Evolutionary conservation across 2,113 vertebrate species (phyloP).

Genomic region (Ivindomyrus marchei): DNA sequence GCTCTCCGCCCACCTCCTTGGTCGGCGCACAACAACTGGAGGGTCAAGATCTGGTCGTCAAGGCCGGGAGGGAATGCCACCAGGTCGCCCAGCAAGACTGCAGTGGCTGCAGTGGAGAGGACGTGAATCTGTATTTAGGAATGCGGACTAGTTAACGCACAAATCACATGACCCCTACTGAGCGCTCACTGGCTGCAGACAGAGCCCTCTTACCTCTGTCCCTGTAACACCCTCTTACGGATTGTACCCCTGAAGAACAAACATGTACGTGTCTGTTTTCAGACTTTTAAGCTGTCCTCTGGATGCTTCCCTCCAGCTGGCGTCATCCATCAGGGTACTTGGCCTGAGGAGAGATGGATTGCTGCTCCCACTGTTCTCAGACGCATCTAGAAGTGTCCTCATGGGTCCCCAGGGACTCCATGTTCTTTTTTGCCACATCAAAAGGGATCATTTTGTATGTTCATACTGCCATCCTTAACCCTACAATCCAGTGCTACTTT

Average conservation of each 20-base stretch:
- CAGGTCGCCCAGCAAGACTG: neutral
- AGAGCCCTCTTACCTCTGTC: neutral
- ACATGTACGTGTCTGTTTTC: neutral
- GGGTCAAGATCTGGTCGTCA: neutral
- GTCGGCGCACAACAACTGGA: neutral
- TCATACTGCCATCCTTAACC: neutral
- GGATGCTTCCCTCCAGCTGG: neutral
- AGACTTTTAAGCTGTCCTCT: neutral
- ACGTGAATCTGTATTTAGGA: neutral
- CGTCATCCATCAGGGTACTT: constrained; percentile 3
- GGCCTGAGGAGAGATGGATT: constrained; percentile 11
- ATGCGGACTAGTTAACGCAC: neutral
- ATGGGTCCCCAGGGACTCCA: neutral
- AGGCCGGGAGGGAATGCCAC: neutral
- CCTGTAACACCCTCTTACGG: neutral
- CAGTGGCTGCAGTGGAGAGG: neutral
- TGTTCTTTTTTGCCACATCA: neutral
- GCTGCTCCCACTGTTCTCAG: neutral
- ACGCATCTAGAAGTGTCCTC: neutral
- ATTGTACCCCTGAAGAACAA: neutral
- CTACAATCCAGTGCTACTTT: neutral
- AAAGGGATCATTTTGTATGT: neutral
- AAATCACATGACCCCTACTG: neutral
- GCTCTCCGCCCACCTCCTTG: neutral
- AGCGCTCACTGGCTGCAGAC: neutral